Conservation (phyloP, 2,113 vertebrate genomes). For the Miniopterus natalensis region DNA sequence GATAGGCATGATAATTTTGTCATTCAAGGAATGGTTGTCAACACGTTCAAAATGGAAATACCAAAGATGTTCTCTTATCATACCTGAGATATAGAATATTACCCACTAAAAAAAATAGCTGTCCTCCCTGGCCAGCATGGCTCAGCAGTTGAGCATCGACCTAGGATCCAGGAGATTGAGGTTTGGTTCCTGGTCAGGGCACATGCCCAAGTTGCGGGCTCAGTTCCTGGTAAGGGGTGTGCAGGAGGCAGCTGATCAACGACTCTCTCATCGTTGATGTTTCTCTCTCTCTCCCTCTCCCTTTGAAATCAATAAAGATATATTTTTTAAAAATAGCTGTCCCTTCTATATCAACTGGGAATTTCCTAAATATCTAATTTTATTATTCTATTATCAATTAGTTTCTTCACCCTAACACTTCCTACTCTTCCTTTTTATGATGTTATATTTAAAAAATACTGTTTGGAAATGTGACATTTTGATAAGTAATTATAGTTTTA, state of each 20-base stretch:
- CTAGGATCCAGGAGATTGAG: no score
- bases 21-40: neutral
- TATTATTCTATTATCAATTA: neutral
- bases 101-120: neutral
- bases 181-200: no score
- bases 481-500: neutral
- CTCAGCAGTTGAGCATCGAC: no score
- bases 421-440: neutral
- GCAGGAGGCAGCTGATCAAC: no score
- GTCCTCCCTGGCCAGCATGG: no score
- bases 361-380: neutral
- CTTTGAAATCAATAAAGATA: no score
- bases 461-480: conserved; percentile 33
- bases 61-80: neutral
- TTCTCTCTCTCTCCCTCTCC: no score
- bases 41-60: neutral
- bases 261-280: no score
- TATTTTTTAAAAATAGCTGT: neutral
- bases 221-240: no score
- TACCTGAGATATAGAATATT: neutral
- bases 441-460: neutral
- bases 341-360: neutral
- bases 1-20: neutral
- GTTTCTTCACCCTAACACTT: neutral
- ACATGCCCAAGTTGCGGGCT: no score